Percentiles rank a stretch among this genome's conserved stretches.
Evolutionary conservation across 2,113 vertebrate species (phyloP).

Genomic region (Paramisgurnus dabryanus): DNA sequence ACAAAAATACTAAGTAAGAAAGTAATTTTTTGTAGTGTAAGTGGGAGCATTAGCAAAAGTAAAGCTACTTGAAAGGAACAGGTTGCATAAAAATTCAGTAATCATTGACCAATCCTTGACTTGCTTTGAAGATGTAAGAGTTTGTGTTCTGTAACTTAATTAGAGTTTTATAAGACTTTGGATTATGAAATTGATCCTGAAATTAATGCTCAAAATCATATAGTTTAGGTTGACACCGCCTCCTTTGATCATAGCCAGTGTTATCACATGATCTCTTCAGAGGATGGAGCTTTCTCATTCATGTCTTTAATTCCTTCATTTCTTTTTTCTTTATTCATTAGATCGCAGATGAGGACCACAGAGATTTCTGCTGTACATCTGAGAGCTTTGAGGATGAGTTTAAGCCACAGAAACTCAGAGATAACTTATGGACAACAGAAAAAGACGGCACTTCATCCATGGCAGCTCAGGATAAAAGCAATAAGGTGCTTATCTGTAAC

Average conservation of each 20-base stretch:
- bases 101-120: too few relatives aligned
- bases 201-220: too few relatives aligned
- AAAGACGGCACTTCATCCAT: background rate
- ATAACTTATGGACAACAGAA: constrained; percentile 21
- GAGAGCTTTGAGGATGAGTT: constrained; percentile 65
- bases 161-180: too few relatives aligned
- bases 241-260: background rate
- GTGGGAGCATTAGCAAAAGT: too few relatives aligned
- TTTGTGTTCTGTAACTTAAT: too few relatives aligned
- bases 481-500: background rate
- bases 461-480: background rate
- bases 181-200: background rate
- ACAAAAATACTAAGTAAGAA: too few relatives aligned
- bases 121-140: too few relatives aligned
- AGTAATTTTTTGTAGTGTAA: too few relatives aligned
- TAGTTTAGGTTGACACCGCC: background rate
- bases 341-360: constrained; percentile 71
- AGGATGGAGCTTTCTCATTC: constrained; percentile 3
- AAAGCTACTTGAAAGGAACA: too few relatives aligned
- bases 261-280: background rate
- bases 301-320: background rate
- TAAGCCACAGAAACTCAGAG: constrained; percentile 11
- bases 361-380: constrained; percentile 67
- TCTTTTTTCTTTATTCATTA: constrained; percentile 30
- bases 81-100: too few relatives aligned